Base-by-base conservation (phyloP, 2,113 vertebrate species). In the Oxyura jamaicensis region DNA sequence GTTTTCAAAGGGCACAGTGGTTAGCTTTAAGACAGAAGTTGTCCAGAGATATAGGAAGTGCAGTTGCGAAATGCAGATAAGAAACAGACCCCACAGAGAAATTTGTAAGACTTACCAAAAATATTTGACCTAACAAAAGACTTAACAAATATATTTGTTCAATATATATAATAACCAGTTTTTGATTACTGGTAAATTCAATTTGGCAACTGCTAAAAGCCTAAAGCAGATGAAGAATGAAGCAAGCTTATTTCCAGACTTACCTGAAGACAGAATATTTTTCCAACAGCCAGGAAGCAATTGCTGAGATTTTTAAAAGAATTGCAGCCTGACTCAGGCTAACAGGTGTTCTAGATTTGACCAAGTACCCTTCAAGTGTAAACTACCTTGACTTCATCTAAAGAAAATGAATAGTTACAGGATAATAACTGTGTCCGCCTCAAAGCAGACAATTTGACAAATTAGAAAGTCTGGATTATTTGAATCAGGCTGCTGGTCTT, bases 401-500 rank as follows among this genome's bases (percentile, higher is more conserved):
- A 94, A 88, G 20, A 94, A 91, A 91, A 91, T 8, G 1, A 82
- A 75, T 7, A 94, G 50, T 90, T 88, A 94, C 8, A 80, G 60
- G 13, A 69, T 13, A 91, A 85, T 11, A 83, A 21, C 17, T 58
- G 9, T n/a, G 21, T 62, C 58, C 33, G 88, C 53, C 48, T 65
- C 20, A 92, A 31, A 39, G 58, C 6, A 58, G 28, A 77, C 21
- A 83, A 53, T 36, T 48, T 63, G 8, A 84, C 18, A 4, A 59
- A 68, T 80, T 59, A 36, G 12, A 17, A 69, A 1, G 68, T 35
- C 33, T 39, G 13, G 7, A 88, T 80, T 81, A 80, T 71, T 35
- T 3, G 3, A 93, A 56, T 5, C n/a, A 83, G 10, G 52, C 18
- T 83, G 56, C 11, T 62, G 28, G 42, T 90, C 62, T 83, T 55